Evolutionary conservation across 2,888 invertebrate genomes (phyloP).

Genomic region (Ceraclea dissimilis): DNA sequence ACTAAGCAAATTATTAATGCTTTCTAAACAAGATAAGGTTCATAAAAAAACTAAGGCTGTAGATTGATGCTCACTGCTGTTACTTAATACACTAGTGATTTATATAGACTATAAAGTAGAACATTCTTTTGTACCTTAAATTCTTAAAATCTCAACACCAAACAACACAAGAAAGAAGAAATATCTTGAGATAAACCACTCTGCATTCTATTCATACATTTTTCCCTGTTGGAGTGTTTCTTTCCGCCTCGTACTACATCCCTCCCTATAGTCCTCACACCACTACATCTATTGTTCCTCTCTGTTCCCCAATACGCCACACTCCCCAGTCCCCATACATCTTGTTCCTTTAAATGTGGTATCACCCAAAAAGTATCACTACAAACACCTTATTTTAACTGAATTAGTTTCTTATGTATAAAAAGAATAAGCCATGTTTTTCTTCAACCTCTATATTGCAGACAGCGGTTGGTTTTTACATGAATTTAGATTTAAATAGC

Average conservation of each 20-base stretch:
- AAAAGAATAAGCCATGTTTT: neutral
- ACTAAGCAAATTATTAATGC: too few species aligned
- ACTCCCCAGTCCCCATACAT: neutral
- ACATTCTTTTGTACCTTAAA: too few species aligned
- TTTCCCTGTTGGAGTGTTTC: neutral
- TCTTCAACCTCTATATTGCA: neutral
- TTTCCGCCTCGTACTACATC: neutral
- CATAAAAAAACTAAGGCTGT: too few species aligned
- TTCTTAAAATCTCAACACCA: neutral
- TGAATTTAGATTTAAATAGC: neutral
- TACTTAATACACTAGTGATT: too few species aligned
- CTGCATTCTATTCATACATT: neutral
- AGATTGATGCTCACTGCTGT: too few species aligned
- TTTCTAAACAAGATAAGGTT: too few species aligned
- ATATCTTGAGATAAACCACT: constrained; percentile 2
- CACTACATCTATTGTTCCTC: neutral
- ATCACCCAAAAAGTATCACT: neutral
- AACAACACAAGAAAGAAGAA: neutral
- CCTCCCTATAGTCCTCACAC: neutral
- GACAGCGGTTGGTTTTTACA: neutral
- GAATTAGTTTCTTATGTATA: neutral
- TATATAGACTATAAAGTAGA: too few species aligned
- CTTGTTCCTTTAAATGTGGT: neutral
- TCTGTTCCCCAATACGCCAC: neutral
- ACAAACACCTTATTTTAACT: neutral